Conservation (phyloP, 1,140 invertebrate species). For the Zaprionus lachaisei region DNA sequence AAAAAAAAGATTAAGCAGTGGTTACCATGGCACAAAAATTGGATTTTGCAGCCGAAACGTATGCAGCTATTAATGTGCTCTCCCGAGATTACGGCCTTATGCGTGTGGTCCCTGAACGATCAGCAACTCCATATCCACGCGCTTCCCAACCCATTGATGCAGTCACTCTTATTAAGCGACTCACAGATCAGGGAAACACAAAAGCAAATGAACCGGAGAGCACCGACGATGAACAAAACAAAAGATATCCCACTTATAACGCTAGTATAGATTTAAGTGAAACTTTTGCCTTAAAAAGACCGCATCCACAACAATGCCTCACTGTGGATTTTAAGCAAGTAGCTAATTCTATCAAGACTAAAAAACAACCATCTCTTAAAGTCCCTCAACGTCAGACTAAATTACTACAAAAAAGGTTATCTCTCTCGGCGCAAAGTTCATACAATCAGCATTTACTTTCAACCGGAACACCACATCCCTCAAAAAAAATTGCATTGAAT, state of each 20-base stretch:
- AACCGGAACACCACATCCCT: slow-evolving; percentile 26
- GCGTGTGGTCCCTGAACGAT: not conserved
- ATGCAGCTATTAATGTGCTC: not conserved
- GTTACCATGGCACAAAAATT: not conserved
- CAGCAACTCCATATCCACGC: slow-evolving; percentile 21
- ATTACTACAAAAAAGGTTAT: not conserved
- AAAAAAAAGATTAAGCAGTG: not conserved
- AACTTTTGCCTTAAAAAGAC: not conserved
- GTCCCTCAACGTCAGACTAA: not conserved
- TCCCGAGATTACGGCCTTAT: slow-evolving; percentile 27
- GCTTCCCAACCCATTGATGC: not conserved
- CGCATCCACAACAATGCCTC: not conserved
- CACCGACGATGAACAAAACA: not conserved
- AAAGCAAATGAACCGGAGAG: not conserved
- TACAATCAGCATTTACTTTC: not conserved
- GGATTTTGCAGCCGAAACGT: no score
- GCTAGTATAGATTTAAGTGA: not conserved
- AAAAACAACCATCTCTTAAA: no score
- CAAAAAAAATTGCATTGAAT: slow-evolving; percentile 5
- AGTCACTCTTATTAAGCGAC: not conserved
- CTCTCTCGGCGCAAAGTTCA: not conserved
- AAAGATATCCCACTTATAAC: not conserved
- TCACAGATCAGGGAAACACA: not conserved
- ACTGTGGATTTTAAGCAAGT: not conserved
- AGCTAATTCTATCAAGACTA: not conserved